Evolutionary conservation across 2,888 invertebrate species (phyloP).

Genomic region (Clostera curtula): DNA sequence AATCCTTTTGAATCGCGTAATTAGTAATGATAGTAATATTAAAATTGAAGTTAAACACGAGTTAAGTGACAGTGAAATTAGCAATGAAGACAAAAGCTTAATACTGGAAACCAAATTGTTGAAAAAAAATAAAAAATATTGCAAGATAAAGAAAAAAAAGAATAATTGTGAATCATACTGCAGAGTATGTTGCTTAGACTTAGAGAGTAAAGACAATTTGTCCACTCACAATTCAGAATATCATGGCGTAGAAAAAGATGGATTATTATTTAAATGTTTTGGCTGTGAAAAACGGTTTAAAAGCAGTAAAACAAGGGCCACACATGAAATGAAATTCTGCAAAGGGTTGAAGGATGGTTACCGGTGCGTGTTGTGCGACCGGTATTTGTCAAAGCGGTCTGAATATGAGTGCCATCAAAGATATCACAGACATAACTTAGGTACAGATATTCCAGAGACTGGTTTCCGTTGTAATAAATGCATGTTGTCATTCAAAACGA

Average conservation of each 20-base stretch:
- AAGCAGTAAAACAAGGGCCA: conserved; percentile 34
- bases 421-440: conserved; percentile 39
- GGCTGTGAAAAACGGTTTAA: conserved; percentile 55
- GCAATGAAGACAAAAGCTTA: conserved; percentile 1
- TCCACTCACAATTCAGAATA: conserved; percentile 36
- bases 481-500: conserved; percentile 36
- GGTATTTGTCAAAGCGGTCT: conserved; percentile 41
- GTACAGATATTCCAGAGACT: conserved; percentile 34
- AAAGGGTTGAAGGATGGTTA: conserved; percentile 53
- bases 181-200: conserved; percentile 43
- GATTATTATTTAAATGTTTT: conserved; percentile 46
- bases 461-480: conserved; percentile 53
- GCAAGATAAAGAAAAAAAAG: conserved; percentile 22
- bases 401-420: conserved; percentile 47
- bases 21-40: conserved; percentile 10
- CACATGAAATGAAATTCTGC: conserved; percentile 51
- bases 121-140: conserved; percentile 11
- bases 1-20: conserved; percentile 21
- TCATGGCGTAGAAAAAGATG: conserved; percentile 44
- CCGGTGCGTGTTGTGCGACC: conserved; percentile 44
- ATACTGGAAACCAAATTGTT: conserved; percentile 4
- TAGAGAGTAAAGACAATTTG: conserved; percentile 28
- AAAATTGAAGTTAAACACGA: conserved; percentile 15
- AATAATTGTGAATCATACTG: conserved; percentile 42
- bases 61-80: conserved; percentile 6